These are phyloP conservation scores for Phymatocera aterrima DNA, from an alignment of 2,888 invertebrate genomes.

Conservation along the genomic window DNA sequence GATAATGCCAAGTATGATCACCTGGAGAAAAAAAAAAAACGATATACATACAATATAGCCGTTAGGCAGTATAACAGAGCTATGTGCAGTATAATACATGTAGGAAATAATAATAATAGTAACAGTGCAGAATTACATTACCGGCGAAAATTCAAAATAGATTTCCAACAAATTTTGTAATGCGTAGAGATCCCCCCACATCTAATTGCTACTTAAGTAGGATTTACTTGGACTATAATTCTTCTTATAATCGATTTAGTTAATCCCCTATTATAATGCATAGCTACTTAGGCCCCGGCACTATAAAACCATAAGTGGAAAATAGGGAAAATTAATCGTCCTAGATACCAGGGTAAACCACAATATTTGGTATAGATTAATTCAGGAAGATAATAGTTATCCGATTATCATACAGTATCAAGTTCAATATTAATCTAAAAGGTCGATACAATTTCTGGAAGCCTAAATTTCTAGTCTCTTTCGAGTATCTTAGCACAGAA, in stretches of 20 bases:
- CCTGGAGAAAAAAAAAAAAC: not conserved
- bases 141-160: not conserved
- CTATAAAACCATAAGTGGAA: not conserved
- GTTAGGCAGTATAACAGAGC: not conserved
- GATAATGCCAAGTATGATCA: not conserved
- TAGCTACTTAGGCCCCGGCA: not conserved
- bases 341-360: not conserved
- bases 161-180: not conserved
- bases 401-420: not conserved
- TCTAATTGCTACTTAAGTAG: slow-evolving; percentile 4
- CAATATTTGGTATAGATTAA: not conserved
- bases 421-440: too few species aligned
- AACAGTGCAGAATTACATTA: not conserved
- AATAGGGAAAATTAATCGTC: not conserved
- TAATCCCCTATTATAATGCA: not conserved
- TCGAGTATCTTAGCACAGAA: too few species aligned
- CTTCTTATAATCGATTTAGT: slow-evolving; percentile 7
- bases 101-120: too few species aligned
- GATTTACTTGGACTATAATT: slow-evolving; percentile 1
- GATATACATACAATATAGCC: not conserved
- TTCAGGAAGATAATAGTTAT: not conserved
- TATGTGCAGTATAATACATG: too few species aligned
- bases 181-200: not conserved
- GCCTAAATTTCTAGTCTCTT: too few species aligned
- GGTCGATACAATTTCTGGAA: too few species aligned